phyloP scores from a whole-genome alignment of 2,888 invertebrate genomes.

The Drosophila greeni region DNA sequence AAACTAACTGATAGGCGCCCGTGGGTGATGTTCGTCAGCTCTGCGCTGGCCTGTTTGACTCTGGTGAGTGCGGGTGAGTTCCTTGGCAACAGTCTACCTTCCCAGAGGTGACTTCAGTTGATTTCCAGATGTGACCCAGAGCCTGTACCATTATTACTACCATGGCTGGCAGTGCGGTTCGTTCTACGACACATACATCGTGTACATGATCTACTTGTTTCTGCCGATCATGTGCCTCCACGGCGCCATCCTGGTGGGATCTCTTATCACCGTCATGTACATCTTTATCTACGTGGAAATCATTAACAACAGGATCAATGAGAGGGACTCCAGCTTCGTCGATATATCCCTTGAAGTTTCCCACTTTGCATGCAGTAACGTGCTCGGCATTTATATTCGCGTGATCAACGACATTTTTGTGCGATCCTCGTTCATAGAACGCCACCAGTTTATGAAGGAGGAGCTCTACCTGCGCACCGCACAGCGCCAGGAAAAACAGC shows the following conservation, averaged over 20 bases:
- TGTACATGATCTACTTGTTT: conserved; percentile 49
- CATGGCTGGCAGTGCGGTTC: conserved; percentile 22
- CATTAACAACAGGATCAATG: neutral
- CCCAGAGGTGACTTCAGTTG: neutral
- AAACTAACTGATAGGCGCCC: neutral
- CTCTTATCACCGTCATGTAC: neutral
- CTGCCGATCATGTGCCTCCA: conserved; percentile 43
- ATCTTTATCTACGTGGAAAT: conserved; percentile 1
- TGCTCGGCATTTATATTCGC: conserved; percentile 52
- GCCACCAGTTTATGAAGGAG: conserved; percentile 54
- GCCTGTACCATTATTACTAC: conserved; percentile 24
- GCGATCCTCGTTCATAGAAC: conserved; percentile 57
- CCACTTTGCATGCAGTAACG: conserved; percentile 29
- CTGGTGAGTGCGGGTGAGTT: conserved; percentile 37
- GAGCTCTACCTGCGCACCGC: conserved; percentile 40
- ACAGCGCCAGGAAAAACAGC: conserved; percentile 51
- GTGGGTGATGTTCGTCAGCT: conserved; percentile 39
- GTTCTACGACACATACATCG: conserved; percentile 45
- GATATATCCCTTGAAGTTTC: neutral
- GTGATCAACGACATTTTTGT: conserved; percentile 44
- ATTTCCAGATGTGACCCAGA: conserved; percentile 25
- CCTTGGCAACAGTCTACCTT: neutral
- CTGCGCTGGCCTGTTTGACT: conserved; percentile 7
- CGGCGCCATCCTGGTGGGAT: conserved; percentile 33
- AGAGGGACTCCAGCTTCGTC: accelerated